Evolutionary conservation across 1,140 invertebrate genomes (phyloP).

Genomic region (Drosophila willistoni): DNA sequence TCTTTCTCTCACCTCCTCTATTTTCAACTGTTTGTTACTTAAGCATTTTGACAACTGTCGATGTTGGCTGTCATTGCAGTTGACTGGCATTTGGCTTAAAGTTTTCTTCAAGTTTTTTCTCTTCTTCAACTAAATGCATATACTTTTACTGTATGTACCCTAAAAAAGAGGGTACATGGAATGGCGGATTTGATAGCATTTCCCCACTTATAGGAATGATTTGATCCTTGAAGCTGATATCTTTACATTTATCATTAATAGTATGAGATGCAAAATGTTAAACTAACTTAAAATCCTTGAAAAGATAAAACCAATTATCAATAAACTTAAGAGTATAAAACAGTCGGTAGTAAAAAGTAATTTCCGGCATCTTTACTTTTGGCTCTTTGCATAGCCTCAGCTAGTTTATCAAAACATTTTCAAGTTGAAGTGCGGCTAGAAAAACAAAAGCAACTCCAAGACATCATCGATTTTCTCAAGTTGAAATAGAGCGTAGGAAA

Average conservation of each 20-base stretch:
- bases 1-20: not conserved
- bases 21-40: conserved; percentile 26
- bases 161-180: not conserved
- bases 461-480: conserved; percentile 75
- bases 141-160: not conserved
- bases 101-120: conserved; percentile 36
- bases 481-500: conserved; percentile 25
- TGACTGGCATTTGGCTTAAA: conserved; percentile 65
- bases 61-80: conserved; percentile 34
- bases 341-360: not conserved
- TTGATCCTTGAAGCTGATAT: too few species aligned
- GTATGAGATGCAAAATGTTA: too few species aligned
- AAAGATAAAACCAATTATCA: too few species aligned
- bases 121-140: conserved; percentile 3
- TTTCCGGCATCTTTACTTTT: conserved; percentile 2
- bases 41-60: conserved; percentile 64
- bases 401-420: conserved; percentile 79
- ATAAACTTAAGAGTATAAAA: not conserved
- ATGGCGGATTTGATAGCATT: too few species aligned
- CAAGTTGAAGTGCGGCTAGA: conserved; percentile 76
- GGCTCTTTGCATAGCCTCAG: conserved; percentile 60
- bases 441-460: conserved; percentile 66
- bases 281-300: too few species aligned
- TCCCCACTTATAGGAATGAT: too few species aligned
- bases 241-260: too few species aligned